A percentile compares a stretch with the other conserved stretches of the same genome.
Evolutionary conservation across 2,797 vertebrate species (phyloP).

Genomic region (Dipus sagitta): DNA sequence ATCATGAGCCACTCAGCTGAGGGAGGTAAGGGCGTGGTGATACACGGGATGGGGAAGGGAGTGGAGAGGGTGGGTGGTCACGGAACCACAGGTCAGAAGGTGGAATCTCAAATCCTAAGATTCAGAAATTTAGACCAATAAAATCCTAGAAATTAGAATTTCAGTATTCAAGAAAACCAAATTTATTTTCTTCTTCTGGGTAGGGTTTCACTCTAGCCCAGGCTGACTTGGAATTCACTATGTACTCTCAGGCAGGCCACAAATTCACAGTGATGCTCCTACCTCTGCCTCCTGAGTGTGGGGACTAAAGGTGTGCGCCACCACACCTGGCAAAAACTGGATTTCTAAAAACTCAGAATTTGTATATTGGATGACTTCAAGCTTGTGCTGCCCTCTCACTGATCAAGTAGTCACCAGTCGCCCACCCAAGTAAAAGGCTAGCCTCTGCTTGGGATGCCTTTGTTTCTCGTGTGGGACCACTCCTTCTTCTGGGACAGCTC

Average conservation of each 20-base stretch:
- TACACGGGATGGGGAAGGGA: background rate
- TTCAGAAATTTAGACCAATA: background rate
- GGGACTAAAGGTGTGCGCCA: too few relatives aligned
- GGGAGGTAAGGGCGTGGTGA: accelerated
- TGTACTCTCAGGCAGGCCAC: too few relatives aligned
- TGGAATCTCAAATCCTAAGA: background rate
- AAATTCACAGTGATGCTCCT: too few relatives aligned
- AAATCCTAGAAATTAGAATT: background rate
- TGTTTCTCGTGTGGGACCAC: too few relatives aligned
- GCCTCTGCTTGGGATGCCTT: background rate
- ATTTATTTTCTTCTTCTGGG: background rate
- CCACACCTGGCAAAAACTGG: too few relatives aligned
- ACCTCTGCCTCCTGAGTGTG: too few relatives aligned
- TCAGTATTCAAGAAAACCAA: background rate
- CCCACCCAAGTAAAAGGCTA: too few relatives aligned
- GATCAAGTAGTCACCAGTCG: background rate
- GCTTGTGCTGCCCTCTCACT: background rate
- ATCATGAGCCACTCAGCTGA: background rate
- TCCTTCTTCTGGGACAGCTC: background rate
- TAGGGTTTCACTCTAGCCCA: too few relatives aligned
- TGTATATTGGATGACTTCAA: background rate
- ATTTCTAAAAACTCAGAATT: background rate
- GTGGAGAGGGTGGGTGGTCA: accelerated
- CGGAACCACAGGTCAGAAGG: background rate
- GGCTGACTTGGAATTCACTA: too few relatives aligned